Evolutionary conservation across 2,797 vertebrate species (phyloP).

Genomic region (Pantherophis vulpinus): DNA sequence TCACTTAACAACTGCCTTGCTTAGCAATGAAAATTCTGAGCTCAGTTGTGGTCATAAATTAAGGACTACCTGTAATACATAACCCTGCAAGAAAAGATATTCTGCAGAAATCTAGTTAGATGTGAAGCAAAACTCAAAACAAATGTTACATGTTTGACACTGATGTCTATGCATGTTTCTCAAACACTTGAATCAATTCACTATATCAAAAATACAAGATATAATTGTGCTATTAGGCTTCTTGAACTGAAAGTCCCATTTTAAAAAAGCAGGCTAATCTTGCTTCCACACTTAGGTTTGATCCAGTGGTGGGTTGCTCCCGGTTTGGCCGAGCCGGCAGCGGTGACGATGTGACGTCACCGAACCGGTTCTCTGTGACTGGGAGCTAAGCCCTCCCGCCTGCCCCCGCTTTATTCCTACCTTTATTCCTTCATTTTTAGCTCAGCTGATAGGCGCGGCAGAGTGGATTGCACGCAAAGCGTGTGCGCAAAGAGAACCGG

Average conservation of each 20-base stretch:
- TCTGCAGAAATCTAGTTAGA: not conserved
- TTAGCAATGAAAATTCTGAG: not conserved
- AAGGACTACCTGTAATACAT: not conserved
- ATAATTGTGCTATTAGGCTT: not conserved
- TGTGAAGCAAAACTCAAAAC: not conserved
- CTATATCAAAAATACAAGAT: not conserved
- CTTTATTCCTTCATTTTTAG: too few species aligned
- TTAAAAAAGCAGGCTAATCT: not conserved
- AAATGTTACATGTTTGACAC: not conserved
- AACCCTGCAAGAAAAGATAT: not conserved
- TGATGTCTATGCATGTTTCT: slow-evolving; percentile 28
- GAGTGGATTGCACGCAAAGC: too few species aligned
- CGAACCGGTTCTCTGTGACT: too few species aligned
- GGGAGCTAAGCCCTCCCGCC: too few species aligned
- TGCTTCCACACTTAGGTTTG: not conserved
- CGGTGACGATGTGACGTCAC: too few species aligned
- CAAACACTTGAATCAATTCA: slow-evolving; percentile 16
- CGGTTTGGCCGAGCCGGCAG: too few species aligned
- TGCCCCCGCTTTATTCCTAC: too few species aligned
- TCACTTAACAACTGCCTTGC: not conserved
- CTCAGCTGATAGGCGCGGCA: too few species aligned
- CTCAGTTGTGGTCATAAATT: not conserved
- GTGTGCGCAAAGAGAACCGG: too few species aligned
- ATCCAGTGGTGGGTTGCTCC: not conserved
- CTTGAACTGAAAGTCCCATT: not conserved